Evolutionary conservation across 2,888 invertebrate genomes (phyloP).

Genomic region (Eupithecia insigniata): DNA sequence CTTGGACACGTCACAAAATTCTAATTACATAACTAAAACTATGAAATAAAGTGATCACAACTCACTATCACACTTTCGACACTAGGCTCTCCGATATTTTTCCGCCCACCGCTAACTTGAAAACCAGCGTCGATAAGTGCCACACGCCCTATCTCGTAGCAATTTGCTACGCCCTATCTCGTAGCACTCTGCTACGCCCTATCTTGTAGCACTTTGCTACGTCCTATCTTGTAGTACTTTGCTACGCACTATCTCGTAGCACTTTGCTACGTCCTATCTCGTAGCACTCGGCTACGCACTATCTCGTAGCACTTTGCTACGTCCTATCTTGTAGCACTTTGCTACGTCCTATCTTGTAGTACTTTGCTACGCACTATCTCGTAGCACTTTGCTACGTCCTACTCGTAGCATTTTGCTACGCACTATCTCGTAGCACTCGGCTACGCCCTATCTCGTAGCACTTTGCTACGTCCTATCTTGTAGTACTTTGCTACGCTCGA

Average conservation of each 20-base stretch:
- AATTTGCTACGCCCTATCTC: constrained; percentile 21
- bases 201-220: constrained; percentile 1
- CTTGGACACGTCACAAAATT: too few relatives aligned
- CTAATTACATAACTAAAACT: too few relatives aligned
- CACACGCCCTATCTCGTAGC: constrained; percentile 13
- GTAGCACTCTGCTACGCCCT: constrained; percentile 26
- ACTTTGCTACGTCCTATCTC: too few relatives aligned
- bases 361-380: not conserved
- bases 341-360: constrained; percentile 18
- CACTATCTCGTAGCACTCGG: constrained; percentile 14
- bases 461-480: not conserved
- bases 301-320: too few relatives aligned
- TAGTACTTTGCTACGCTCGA: constrained; percentile 26
- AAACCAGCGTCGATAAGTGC: too few relatives aligned
- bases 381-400: constrained; percentile 31
- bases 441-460: constrained; percentile 20
- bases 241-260: too few relatives aligned
- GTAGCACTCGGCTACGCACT: too few relatives aligned
- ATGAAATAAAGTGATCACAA: too few relatives aligned
- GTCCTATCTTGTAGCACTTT: constrained; percentile 16
- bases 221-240: constrained; percentile 18
- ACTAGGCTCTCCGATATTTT: too few relatives aligned
- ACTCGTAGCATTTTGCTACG: constrained; percentile 29
- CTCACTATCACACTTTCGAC: too few relatives aligned
- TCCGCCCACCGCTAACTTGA: too few relatives aligned